Evolutionary conservation across 2,797 vertebrate species (phyloP), one percentile per base, ranked within the genome.

Genomic region (Peromyscus melanophrys): DNA sequence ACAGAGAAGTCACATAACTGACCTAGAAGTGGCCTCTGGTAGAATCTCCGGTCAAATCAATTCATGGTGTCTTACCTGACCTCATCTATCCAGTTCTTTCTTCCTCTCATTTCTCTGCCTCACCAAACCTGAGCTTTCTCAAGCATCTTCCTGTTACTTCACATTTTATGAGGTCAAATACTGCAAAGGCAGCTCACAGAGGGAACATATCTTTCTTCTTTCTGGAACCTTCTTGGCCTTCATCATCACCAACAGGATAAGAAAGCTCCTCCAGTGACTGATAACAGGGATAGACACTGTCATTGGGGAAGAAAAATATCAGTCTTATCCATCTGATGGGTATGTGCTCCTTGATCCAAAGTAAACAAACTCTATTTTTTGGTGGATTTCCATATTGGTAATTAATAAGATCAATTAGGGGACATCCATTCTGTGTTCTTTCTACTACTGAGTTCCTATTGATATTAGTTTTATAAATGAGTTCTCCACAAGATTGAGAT

Each of bases 61-160:
- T n/a, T n/a, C n/a, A 10, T 55, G 16, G 4, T 76, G 17, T 19
- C 12, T 43, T 89, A 49, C 0, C 13, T 34, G 37, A 31, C 27
- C 17, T 37, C 6, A 0, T 4, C 19, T 77, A 25, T n/a, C 25
- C 40, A 81, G 27, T 10, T 89, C 23, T 69, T 10, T 37, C 11
- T 23, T 69, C 14, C 55, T 13, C 16, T 6, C 7, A 37, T 9
- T 27, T 57, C 5, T 0, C 52, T 13, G 5, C 0, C 8, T 16
- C 1, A 3, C 46, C 8, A 14, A 59, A 27, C 17, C 9, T 37
- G 49, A 43, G 9, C 12, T 89, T 84, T 65, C 59, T 75, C 19
- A 77, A 73, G 43, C 17, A 77, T 46, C 21, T 91, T 14, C 4
- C 29, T 10, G 21, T 57, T 0, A 78, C 16, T 9, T 57, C 29